These are phyloP conservation scores for Trichacis sp. DNA, from an alignment of 2,888 invertebrate genomes.

Conservation along the genomic window DNA sequence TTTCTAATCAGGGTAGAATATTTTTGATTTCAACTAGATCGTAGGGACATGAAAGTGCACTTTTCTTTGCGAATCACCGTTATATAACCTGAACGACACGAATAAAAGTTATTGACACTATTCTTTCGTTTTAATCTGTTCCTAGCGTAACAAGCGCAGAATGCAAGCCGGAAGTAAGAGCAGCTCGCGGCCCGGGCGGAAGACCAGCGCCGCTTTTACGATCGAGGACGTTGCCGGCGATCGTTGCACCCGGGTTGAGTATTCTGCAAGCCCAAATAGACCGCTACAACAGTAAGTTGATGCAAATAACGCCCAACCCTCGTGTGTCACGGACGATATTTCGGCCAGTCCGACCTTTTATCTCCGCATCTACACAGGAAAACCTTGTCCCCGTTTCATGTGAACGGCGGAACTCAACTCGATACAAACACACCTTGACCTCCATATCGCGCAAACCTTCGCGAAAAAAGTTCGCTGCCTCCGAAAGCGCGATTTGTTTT, in stretches of 20 bases:
- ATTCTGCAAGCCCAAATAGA: slow-evolving; percentile 87
- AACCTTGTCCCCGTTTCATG: slow-evolving; percentile 32
- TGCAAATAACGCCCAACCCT: not conserved
- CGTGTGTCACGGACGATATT: slow-evolving; percentile 15
- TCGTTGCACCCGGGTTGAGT: slow-evolving; percentile 86
- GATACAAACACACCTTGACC: slow-evolving; percentile 28
- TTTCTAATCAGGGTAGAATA: too few relatives aligned
- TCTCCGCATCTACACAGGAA: slow-evolving; percentile 22
- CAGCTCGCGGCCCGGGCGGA: slow-evolving; percentile 66
- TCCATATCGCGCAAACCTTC: slow-evolving; percentile 12
- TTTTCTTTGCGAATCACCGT: too few relatives aligned
- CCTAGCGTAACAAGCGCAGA: slow-evolving; percentile 53
- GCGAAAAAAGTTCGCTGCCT: slow-evolving; percentile 13
- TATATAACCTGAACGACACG: too few relatives aligned
- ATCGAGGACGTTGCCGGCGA: slow-evolving; percentile 88
- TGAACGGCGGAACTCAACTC: slow-evolving; percentile 22
- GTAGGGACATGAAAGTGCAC: too few relatives aligned
- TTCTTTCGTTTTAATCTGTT: slow-evolving; percentile 20
- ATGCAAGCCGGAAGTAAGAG: slow-evolving; percentile 56
- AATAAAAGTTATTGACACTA: not conserved
- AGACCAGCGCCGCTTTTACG: slow-evolving; percentile 82
- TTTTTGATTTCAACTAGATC: too few relatives aligned
- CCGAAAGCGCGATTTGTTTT: slow-evolving; percentile 2
- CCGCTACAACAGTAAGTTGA: slow-evolving; percentile 68
- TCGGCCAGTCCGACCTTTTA: slow-evolving; percentile 23